phyloP scores from a whole-genome alignment of 2,888 invertebrate genomes.

The Tuberolachnus salignus region DNA sequence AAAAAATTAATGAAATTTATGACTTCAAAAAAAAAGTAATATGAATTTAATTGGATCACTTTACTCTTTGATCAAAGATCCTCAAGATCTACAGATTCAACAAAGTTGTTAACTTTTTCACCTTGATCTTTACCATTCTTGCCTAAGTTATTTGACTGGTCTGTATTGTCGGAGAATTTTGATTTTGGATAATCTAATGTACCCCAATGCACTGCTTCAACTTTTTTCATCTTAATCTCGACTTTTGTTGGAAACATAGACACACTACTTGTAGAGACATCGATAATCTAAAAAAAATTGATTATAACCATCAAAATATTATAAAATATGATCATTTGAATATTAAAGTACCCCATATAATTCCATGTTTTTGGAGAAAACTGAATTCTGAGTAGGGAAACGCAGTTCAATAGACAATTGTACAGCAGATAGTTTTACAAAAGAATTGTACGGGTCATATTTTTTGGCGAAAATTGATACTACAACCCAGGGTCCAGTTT shows the following conservation, averaged over 20 bases:
- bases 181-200: conserved; percentile 72
- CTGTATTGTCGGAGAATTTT: neutral
- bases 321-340: too few relatives aligned
- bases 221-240: conserved; percentile 89
- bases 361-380: conserved; percentile 78
- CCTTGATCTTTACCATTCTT: neutral
- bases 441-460: conserved; percentile 78
- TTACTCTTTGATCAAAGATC: conserved; percentile 29
- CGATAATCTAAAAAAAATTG: conserved; percentile 72
- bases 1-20: too few relatives aligned
- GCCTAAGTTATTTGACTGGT: neutral
- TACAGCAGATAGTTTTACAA: conserved; percentile 83
- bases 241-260: conserved; percentile 88
- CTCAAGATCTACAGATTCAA: conserved; percentile 41
- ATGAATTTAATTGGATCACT: too few relatives aligned
- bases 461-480: conserved; percentile 91
- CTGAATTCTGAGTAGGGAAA: conserved; percentile 78
- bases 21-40: too few relatives aligned
- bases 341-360: conserved; percentile 78
- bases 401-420: conserved; percentile 75
- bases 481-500: conserved; percentile 83
- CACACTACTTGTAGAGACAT: conserved; percentile 73
- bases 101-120: neutral
- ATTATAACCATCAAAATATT: too few relatives aligned
- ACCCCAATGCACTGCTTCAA: conserved; percentile 82